phyloP scores from a whole-genome alignment of 30 jellyfish, hydroid and myxozoan species.

The Cassiopea xamachana region DNA sequence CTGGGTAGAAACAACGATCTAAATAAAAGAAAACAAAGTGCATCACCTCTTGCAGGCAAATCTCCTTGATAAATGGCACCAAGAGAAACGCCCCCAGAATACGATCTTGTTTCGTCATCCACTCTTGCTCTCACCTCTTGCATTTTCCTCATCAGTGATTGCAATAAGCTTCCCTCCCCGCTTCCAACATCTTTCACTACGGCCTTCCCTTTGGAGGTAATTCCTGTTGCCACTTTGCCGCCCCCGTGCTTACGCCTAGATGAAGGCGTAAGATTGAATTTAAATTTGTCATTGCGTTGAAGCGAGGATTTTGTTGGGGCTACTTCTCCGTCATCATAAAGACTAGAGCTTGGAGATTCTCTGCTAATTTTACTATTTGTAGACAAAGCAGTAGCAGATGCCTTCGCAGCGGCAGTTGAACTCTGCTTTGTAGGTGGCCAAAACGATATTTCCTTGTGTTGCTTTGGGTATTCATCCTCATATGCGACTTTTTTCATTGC shows the following conservation, averaged over 20 bases:
- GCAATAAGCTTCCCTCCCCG: slow-evolving; percentile 8
- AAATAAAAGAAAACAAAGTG: not conserved
- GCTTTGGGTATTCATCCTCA: slow-evolving; percentile 62
- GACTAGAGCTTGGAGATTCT: slow-evolving; percentile 4
- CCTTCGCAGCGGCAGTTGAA: not conserved
- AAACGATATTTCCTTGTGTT: not conserved
- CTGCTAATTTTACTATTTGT: not conserved
- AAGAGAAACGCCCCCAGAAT: slow-evolving; percentile 61
- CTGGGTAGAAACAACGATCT: not conserved
- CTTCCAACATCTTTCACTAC: slow-evolving; percentile 29
- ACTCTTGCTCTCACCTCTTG: slow-evolving; percentile 26
- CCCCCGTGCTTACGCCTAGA: not conserved
- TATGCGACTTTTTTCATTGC: slow-evolving; percentile 43
- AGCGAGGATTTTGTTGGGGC: slow-evolving; percentile 37
- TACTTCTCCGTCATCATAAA: not conserved
- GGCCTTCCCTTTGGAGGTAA: slow-evolving; percentile 1
- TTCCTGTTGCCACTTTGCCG: not conserved
- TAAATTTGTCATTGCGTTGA: not conserved
- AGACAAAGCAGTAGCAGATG: not conserved
- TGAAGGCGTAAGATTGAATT: slow-evolving; percentile 20
- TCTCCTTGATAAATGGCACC: slow-evolving; percentile 72
- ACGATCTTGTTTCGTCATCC: slow-evolving; percentile 11
- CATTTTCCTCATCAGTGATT: slow-evolving; percentile 56
- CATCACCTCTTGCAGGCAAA: slow-evolving; percentile 22
- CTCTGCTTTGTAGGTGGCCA: slow-evolving; percentile 28